Conservation (phyloP, 2,888 invertebrate genomes). For the Pedicia rivosa region DNA sequence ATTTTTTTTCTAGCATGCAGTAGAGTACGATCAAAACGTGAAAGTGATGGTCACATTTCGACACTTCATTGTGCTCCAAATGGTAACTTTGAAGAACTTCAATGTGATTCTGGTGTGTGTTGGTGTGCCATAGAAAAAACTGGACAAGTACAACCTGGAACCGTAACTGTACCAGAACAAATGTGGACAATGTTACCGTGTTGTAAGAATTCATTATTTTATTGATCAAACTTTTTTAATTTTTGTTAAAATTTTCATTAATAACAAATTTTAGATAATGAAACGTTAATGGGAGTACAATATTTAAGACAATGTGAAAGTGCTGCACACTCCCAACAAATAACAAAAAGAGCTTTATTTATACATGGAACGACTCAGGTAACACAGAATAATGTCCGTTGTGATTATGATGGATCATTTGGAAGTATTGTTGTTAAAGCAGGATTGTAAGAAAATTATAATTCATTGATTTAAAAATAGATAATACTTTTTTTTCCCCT, state of each 20-base stretch:
- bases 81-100: constrained; percentile 51
- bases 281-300: constrained; percentile 32
- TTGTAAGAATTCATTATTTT: constrained; percentile 34
- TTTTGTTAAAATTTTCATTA: not conserved
- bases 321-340: constrained; percentile 35
- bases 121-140: constrained; percentile 49
- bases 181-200: constrained; percentile 45
- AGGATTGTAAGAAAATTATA: constrained; percentile 34
- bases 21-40: constrained; percentile 37
- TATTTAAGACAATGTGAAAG: constrained; percentile 55
- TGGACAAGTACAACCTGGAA: constrained; percentile 35
- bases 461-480: not conserved
- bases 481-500: not conserved
- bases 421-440: constrained; percentile 36
- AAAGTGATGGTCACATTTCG: constrained; percentile 26
- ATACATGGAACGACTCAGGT: constrained; percentile 42
- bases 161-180: constrained; percentile 37
- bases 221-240: not conserved
- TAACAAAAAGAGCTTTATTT: constrained; percentile 35
- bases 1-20: no score
- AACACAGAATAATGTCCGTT: constrained; percentile 35
- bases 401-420: constrained; percentile 51
- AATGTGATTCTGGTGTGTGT: constrained; percentile 49
- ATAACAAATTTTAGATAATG: constrained; percentile 27
- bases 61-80: constrained; percentile 45